Conservation (phyloP, 2,797 vertebrate species). For the Potorous gilbertii region DNA sequence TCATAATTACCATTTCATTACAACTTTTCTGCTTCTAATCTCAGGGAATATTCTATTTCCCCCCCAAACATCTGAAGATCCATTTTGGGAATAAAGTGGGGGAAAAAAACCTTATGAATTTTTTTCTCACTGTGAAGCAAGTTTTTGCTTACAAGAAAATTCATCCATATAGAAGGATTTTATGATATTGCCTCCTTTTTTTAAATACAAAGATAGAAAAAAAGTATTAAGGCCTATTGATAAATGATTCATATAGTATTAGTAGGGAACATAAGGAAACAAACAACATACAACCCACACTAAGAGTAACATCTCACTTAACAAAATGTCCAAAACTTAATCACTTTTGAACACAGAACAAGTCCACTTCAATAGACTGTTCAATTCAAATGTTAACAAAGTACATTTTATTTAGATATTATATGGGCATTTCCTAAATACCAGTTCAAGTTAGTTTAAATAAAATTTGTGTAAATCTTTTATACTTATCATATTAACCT, state of each 20-base stretch:
- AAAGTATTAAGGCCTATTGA: background rate
- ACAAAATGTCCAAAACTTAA: slow-evolving; percentile 12
- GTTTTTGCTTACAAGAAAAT: background rate
- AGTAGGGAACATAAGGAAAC: background rate
- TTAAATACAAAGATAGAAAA: background rate
- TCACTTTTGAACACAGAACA: slow-evolving; percentile 32
- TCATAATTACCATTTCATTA: background rate
- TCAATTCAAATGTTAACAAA: slow-evolving; percentile 34
- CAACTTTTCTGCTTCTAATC: slow-evolving; percentile 32
- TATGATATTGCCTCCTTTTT: background rate
- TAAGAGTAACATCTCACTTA: slow-evolving; percentile 1
- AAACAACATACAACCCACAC: background rate
- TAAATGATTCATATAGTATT: slow-evolving; percentile 26
- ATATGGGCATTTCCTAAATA: slow-evolving; percentile 18
- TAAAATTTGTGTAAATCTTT: slow-evolving; percentile 23
- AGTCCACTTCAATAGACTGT: slow-evolving; percentile 43
- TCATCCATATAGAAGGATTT: background rate
- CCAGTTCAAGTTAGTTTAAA: slow-evolving; percentile 49
- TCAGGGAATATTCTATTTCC: slow-evolving; percentile 15
- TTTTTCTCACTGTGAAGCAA: background rate
- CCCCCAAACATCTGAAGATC: slow-evolving; percentile 36
- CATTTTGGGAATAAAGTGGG: background rate
- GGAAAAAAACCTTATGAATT: background rate
- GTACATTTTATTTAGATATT: slow-evolving; percentile 60
- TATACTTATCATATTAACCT: slow-evolving; percentile 34